Percentiles rank a stretch among this genome's conserved stretches.
These are phyloP conservation scores for Nymphalis urticae DNA, from an alignment of 2,888 invertebrate species.

Conservation along the genomic window DNA sequence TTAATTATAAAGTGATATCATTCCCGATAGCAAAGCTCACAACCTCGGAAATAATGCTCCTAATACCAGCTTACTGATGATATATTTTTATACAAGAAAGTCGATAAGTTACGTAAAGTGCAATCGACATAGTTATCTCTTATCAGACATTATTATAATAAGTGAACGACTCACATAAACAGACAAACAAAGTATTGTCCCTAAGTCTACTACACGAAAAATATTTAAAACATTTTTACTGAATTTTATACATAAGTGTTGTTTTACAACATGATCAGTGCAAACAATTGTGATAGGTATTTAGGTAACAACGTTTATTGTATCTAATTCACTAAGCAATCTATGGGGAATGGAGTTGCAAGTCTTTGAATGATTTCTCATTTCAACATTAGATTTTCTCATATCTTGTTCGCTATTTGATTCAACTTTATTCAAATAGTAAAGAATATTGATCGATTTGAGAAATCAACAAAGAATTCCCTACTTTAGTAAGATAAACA, in stretches of 20 bases:
- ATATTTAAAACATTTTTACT: constrained; percentile 24
- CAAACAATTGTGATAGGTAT: constrained; percentile 57
- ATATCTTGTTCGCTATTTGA: constrained; percentile 13
- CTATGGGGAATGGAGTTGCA: constrained; percentile 19
- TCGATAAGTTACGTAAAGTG: constrained; percentile 55
- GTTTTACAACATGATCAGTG: constrained; percentile 41
- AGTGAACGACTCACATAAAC: constrained; percentile 30
- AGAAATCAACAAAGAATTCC: constrained; percentile 25
- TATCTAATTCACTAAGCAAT: constrained; percentile 27
- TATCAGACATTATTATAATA: constrained; percentile 23
- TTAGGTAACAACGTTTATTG: constrained; percentile 51
- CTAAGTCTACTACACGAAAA: constrained; percentile 34
- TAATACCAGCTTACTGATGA: constrained; percentile 79
- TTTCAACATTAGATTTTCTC: constrained; percentile 36
- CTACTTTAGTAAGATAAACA: constrained; percentile 1
- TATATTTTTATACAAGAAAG: constrained; percentile 62
- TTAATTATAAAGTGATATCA: constrained; percentile 73
- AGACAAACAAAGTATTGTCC: constrained; percentile 26
- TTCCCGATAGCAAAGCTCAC: constrained; percentile 79
- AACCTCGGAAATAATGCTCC: constrained; percentile 82
- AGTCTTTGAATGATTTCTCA: constrained; percentile 34
- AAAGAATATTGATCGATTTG: constrained; percentile 9
- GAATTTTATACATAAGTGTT: constrained; percentile 32
- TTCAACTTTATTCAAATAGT: constrained; percentile 1
- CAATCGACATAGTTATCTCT: constrained; percentile 50